Conservation (phyloP, 2,113 vertebrate species). For the Vulpes vulpes region DNA sequence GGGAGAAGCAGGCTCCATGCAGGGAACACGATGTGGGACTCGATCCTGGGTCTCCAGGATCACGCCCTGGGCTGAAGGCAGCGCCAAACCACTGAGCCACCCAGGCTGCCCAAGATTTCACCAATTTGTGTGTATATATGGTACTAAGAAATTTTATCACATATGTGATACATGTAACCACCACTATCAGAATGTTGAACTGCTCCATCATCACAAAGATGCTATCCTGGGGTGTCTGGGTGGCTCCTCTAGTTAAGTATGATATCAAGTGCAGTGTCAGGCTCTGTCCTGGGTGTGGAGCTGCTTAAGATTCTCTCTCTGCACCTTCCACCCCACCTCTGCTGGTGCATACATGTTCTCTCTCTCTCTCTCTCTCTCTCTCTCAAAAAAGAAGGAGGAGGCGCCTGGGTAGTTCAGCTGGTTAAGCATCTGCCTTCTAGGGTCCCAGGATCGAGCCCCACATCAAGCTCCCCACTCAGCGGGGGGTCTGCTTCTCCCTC, state of each 20-base stretch:
- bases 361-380: background rate
- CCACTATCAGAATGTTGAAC: background rate
- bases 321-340: background rate
- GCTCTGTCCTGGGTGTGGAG: background rate
- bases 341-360: background rate
- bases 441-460: no score
- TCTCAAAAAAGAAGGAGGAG: background rate
- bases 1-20: no score
- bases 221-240: background rate
- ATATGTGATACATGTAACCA: background rate
- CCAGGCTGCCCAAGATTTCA: background rate
- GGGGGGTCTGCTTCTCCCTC: no score
- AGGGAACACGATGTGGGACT: no score
- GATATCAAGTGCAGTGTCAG: background rate
- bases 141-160: background rate
- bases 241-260: background rate
- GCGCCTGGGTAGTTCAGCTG: no score
- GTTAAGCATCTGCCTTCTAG: no score
- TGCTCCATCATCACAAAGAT: background rate
- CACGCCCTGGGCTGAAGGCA: no score
- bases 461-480: no score
- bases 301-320: background rate
- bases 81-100: no score
- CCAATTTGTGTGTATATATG: background rate
- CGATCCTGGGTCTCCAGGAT: no score